Evolutionary conservation across 2,797 vertebrate genomes (phyloP), one percentile per base, ranked within the genome.

Genomic region (Pangasius larnaudii): DNA sequence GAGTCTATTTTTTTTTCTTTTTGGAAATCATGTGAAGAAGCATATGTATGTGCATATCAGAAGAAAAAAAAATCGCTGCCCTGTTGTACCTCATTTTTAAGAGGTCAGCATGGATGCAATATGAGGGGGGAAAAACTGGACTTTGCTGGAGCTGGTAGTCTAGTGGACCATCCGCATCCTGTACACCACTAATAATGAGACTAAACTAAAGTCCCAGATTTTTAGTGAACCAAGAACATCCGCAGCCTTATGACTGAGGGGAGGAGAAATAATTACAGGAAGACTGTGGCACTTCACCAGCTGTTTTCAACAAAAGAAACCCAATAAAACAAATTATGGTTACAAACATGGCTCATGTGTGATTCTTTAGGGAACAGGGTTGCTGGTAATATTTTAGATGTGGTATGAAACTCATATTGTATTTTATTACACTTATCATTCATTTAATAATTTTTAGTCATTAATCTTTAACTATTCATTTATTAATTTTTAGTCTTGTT

Each of bases 1-100:
- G 98, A 96, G 97, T 98, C 98, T 99, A 98, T 98, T 97, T 97
- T 98, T 98, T 97, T 97, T 71, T 49, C 87, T 91, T 98, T 99
- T 97, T 98, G 98, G 97, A 97, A 98, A 98, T 99, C 97, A 99
- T 97, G 98, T 97, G 96, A 98, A 97, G 98, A 97, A 98, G 97
- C 97, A 97, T 97, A 98, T 98, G 97, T 98, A 98, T 98, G 98
- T 99, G 98, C 95, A 97, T 97, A 98, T 99, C 97, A 97, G 97
- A 79, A 53, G 49, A 42, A 42, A 42, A 42, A 42, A 30, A 46
- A 8, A 30, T 30, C 5, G 7, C 49, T 79, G 3, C 18, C 75
- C 16, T 56, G 75, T 56, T 78, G 75, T 78, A 79, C 98, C 98
- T 99, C 97, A 95, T 99, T 99, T 99, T 99, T 98, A 97, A 97